Evolutionary conservation across 2,113 vertebrate genomes (phyloP).

Genomic region (Leptobrachium leishanense): DNA sequence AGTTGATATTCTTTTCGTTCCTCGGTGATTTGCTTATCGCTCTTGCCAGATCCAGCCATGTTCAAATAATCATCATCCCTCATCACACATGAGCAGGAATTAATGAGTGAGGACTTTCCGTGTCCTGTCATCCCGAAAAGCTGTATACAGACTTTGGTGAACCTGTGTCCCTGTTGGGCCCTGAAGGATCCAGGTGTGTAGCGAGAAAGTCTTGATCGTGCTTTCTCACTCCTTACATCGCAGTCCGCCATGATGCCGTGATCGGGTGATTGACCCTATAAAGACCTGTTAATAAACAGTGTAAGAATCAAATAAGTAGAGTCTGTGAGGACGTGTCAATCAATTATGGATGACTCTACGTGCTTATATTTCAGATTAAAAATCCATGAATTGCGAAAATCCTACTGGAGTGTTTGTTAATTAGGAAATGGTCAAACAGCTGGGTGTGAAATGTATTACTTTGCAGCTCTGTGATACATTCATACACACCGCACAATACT

Average conservation of each 20-base stretch:
- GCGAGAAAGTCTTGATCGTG: neutral
- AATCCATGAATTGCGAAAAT: too few species aligned
- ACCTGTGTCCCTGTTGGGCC: neutral
- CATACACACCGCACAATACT: too few species aligned
- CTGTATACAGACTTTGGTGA: neutral
- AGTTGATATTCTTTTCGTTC: slow-evolving; percentile 5
- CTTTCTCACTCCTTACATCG: neutral
- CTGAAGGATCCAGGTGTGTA: neutral
- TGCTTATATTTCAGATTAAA: too few species aligned
- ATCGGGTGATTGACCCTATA: neutral
- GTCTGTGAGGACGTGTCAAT: too few species aligned
- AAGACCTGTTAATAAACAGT: neutral
- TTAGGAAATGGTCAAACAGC: too few species aligned
- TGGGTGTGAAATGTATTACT: too few species aligned
- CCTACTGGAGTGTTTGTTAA: too few species aligned
- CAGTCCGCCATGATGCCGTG: too few species aligned
- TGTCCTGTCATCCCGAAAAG: slow-evolving; percentile 2
- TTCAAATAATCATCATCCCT: neutral
- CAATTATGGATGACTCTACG: too few species aligned
- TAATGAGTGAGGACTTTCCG: slow-evolving; percentile 12
- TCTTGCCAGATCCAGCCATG: neutral
- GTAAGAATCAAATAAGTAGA: too few species aligned
- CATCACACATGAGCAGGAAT: neutral
- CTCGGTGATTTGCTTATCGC: neutral
- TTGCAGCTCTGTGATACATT: too few species aligned